phyloP scores from a whole-genome alignment of 2,797 vertebrate species.

The Chloroceryle inda region DNA sequence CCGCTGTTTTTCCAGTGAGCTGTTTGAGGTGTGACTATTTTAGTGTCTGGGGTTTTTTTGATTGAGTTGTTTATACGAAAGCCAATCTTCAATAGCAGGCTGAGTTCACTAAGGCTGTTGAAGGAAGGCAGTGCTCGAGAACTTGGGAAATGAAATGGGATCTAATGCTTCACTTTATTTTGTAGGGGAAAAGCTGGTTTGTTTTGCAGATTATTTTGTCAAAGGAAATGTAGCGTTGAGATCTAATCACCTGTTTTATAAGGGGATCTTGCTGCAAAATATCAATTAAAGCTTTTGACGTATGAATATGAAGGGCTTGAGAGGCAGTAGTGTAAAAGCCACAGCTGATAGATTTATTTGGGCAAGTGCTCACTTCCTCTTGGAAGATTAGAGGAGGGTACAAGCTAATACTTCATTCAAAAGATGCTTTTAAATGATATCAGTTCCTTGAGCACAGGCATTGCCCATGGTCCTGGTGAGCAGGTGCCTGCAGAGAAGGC shows the following conservation, averaged over 20 bases:
- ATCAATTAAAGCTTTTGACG: neutral
- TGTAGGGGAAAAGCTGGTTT: neutral
- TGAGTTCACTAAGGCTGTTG: neutral
- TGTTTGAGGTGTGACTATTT: neutral
- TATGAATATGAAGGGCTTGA: neutral
- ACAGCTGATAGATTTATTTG: neutral
- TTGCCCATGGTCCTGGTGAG: neutral
- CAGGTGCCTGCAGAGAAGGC: neutral
- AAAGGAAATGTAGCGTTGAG: neutral
- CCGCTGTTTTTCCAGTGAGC: neutral
- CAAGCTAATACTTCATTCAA: neutral
- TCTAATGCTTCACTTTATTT: neutral
- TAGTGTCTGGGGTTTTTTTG: neutral
- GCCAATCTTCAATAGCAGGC: neutral
- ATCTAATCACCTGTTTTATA: neutral
- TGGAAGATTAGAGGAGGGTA: neutral
- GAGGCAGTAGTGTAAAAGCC: neutral
- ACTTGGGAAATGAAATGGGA: neutral
- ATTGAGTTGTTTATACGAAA: neutral
- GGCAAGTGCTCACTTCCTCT: neutral
- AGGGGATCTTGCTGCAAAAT: neutral
- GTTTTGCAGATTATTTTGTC: neutral
- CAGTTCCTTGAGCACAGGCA: neutral
- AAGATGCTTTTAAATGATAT: neutral
- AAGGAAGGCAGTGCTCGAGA: neutral